Base-by-base conservation (phyloP, 2,888 invertebrate species). In the Hydropsyche betteni region DNA sequence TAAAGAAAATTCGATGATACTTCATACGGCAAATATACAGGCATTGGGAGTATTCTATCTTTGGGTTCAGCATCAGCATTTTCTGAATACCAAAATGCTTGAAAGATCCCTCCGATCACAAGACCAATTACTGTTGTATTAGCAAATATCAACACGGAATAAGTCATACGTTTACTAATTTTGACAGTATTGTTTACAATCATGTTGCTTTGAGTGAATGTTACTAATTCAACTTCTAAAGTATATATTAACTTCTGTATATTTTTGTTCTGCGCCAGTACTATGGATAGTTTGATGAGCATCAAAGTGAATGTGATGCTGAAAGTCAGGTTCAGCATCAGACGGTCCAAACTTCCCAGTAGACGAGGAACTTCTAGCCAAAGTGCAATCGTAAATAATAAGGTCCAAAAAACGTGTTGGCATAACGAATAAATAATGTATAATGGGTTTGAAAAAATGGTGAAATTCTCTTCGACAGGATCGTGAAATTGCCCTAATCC, bases 11-110 rank as follows among this genome's bases (percentile, higher is more conserved):
- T 72, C 6, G 78, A 77, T 14, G 51, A 71, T 8, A 78, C 58
- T 71, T 75, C 74, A 74, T 75, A 75, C 8, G 77, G 77, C n/a
- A 78, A 14, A 74, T 75, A 77, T n/a, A 78, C 75, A 3, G 77
- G 77, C 71, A 78, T 75, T 5, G 77, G 77, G 2, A 78, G 64
- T 14, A 75, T 75, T 68, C 77, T 75, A 50, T 77, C 55, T 2
- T 74, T 72, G 6, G 76, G 50, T 52, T 61, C 16, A 61, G 75
- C 74, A 12, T 24, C 38, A 0, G 24, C n/a, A 50, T 61, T 61
- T 8, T 64, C 16, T 3, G 77, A 71, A 73, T 77, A 75, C 64
- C 61, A 58, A 4, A 55, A 58, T 1, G 75, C 78, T 50, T 77
- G 74, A 5, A 74, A 36, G 0, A 71, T 38, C n/a, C 78, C 78